phyloP scores from a whole-genome alignment of 2,888 invertebrate genomes.

The Idaea straminata region DNA sequence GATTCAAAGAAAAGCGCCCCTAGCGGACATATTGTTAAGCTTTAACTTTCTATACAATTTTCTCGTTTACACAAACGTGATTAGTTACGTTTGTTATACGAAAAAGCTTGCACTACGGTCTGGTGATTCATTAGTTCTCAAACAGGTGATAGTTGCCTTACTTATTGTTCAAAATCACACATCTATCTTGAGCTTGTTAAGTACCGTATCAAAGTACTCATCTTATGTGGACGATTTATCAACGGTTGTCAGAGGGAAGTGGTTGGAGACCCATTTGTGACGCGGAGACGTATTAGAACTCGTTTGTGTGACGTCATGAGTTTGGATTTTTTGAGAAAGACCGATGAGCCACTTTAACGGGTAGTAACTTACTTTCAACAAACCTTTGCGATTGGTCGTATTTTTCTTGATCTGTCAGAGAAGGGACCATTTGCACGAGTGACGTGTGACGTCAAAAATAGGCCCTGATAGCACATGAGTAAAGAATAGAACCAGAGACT shows the following conservation, averaged over 20 bases:
- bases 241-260: background rate
- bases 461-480: too few relatives aligned
- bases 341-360: background rate
- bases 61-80: too few relatives aligned
- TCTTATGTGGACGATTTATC: background rate
- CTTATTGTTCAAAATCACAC: background rate
- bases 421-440: too few relatives aligned
- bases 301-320: background rate
- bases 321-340: background rate
- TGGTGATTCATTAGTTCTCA: background rate
- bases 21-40: too few relatives aligned
- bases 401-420: background rate
- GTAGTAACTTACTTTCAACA: background rate
- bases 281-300: background rate
- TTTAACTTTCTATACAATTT: too few relatives aligned
- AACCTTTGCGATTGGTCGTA: background rate
- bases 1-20: too few relatives aligned
- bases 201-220: background rate
- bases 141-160: background rate
- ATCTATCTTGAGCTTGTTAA: background rate
- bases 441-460: too few relatives aligned
- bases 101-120: too few relatives aligned
- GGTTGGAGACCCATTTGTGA: background rate
- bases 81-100: too few relatives aligned
- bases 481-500: too few relatives aligned